Evolutionary conservation across 2,888 invertebrate species (phyloP), one percentile per base, ranked within the genome.

Genomic region (Perithous albicinctus): DNA sequence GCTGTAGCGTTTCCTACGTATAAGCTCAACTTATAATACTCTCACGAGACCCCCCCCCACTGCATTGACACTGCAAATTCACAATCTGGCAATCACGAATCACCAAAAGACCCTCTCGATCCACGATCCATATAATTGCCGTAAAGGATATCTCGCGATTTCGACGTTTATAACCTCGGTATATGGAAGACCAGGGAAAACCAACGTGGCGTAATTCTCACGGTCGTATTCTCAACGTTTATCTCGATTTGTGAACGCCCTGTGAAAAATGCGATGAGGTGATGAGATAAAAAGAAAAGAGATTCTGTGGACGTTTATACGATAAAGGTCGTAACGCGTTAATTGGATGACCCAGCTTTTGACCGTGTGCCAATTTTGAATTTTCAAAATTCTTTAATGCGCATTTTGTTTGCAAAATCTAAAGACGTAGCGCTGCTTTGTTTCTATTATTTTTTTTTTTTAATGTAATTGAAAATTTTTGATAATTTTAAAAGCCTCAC

Each of bases 191-290:
- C 5, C n/a, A 63, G 26, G 69, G 23, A 8, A 81, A 81, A 67
- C 35, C 69, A 74, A 78, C 38, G 63, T 63, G 43, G 32, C 56
- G 73, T 15, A 20, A 56, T 69, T 54, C 51, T 61, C 10, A 59
- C 29, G 35, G 32, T 35, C 32, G 64, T 35, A 69, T 38, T 32
- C n/a, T 69, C 64, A 64, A 63, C 15, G 43, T 46, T 51, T 79
- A 51, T 80, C 15, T 48, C 59, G 64, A 59, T 72, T 76, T 72
- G 48, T 64, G 46, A 66, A 70, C 38, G 35, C 20, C 15, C 8
- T 2, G 18, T 8, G 61, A 29, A 61, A 66, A 61, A 66, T 43
- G 54, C 43, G 61, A 81, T 66, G 12, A 73, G 63, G 18, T 38
- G 35, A 51, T 23, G 54, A 18, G 54, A 75, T 41, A 59, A 80